Conservation (phyloP, 2,888 invertebrate species). For the Euzophera pinguis region DNA sequence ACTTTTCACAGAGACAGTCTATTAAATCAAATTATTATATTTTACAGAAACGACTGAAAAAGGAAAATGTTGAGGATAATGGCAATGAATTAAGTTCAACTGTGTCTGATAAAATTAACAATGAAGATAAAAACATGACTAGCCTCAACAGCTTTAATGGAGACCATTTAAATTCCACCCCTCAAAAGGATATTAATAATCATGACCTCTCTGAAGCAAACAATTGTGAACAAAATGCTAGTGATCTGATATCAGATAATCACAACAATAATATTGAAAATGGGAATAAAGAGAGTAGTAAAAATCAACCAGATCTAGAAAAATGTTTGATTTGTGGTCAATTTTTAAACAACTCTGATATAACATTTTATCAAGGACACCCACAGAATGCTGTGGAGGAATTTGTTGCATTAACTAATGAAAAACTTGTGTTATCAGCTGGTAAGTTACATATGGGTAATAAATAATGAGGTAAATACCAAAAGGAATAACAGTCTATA, state of each 20-base stretch:
- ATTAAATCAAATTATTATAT: background rate
- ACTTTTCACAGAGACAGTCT: too few species aligned
- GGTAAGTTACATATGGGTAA: slow-evolving; percentile 70
- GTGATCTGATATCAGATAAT: slow-evolving; percentile 2
- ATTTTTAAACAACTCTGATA: slow-evolving; percentile 69
- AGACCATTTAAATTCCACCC: background rate
- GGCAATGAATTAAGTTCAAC: slow-evolving; percentile 5
- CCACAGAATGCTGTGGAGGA: slow-evolving; percentile 88
- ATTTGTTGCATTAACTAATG: slow-evolving; percentile 86
- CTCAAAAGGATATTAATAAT: background rate
- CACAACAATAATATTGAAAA: background rate
- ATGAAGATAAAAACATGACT: background rate
- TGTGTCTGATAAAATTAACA: background rate
- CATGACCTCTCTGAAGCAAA: slow-evolving; percentile 10
- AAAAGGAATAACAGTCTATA: too few species aligned
- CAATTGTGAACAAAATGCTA: slow-evolving; percentile 13
- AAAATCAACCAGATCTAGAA: slow-evolving; percentile 39
- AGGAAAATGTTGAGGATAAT: slow-evolving; percentile 19
- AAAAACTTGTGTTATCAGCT: slow-evolving; percentile 85
- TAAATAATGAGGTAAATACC: too few species aligned
- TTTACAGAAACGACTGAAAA: slow-evolving; percentile 50
- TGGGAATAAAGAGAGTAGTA: background rate
- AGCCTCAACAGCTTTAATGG: background rate
- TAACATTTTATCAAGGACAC: slow-evolving; percentile 85
- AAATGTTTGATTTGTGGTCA: slow-evolving; percentile 68